Base-by-base conservation (phyloP, 2,888 invertebrate species). In the Oligia strigilis region DNA sequence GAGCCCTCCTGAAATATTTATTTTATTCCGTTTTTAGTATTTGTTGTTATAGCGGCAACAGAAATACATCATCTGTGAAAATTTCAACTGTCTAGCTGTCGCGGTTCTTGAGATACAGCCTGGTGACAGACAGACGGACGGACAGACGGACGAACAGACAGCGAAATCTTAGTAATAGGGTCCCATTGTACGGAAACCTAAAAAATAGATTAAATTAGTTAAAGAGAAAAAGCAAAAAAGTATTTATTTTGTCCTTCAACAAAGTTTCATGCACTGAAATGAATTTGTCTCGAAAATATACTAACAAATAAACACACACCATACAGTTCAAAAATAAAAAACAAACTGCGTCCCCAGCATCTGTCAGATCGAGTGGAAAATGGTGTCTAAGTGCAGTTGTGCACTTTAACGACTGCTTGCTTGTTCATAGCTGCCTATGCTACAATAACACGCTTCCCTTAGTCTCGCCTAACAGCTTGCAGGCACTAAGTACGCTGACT, bases 351-450 rank as follows among this genome's bases (percentile, higher is more conserved):
- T 75, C 73, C 6, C 4, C 49, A 36, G 65, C 60, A 60, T 17
- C 14, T 66, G 46, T 43, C 17, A 55, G 67, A 58, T 66, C 60
- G 4, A 66, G 46, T 70, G 40, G 49, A 72, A 79, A 72, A 72
- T 72, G 74, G 74, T 58, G 64, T 62, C 70, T 82, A 77, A 77
- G 29, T 82, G 75, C 82, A 82, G 77, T 55, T 79, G 65, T 78
- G 80, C 72, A 76, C 69, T 78, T 43, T 77, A 74, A 79, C 52
- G 40, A 62, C 65, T 62, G 9, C 29, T 72, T 69, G 49, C 49
- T 36, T 60, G 60, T 58, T 78, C 71, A 49, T 77, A 78, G 69
- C 72, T 72, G 43, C 43, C 11, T 58, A 13, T 43, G 60, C 52
- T n/a, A 43, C 70, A 77, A 78, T 80, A 80, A 62, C 71, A 62